Evolutionary conservation across 2,888 invertebrate genomes (phyloP), one percentile per base, ranked within the genome.

Genomic region (Limnephilus marmoratus): DNA sequence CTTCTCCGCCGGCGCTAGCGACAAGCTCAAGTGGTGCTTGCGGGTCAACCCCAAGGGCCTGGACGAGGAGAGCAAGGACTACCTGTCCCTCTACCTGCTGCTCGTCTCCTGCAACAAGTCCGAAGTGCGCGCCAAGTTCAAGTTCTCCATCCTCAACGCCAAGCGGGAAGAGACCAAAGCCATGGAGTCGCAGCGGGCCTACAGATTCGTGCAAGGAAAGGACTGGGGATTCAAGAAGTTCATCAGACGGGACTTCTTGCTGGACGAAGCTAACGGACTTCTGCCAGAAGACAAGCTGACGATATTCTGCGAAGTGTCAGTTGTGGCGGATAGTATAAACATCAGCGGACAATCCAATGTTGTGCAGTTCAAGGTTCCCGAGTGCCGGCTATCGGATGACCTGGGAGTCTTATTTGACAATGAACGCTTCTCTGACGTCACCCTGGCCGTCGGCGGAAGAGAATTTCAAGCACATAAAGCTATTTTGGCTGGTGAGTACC

Each of bases 211-310:
- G 93, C 99, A 99, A 96, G 99, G 99, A 94, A 99, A 99, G 96
- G 99, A 99, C 97, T 99, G 99, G 99, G 99, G 99, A 93, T 99
- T 99, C 97, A 99, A 99, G 96, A 99, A 99, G 96, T 99, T 99
- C 95, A 99, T 99, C 94, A 97, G 99, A 95, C 97, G 99, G 96
- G 99, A 99, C 96, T 99, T 99, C 96, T 97, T 99, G 94, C 96
- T 99, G 95, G 99, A 99, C 95, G 99, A 99, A 96, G 98, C 99
- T 93, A 99, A 99, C 95, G 99, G 99, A 94, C 97, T 99, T 87
- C 96, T 99, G 94, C 99, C 99, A 31, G 99, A 99, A 95, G 99
- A 99, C 96, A 99, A 99, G 96, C 97, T 99, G 95, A 99, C 99
- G 95, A 99, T 99, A 97, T 99, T 99, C 97, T 99, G 99, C 96